phyloP scores from a whole-genome alignment of 2,888 invertebrate genomes.

The Nomada ferruginata region DNA sequence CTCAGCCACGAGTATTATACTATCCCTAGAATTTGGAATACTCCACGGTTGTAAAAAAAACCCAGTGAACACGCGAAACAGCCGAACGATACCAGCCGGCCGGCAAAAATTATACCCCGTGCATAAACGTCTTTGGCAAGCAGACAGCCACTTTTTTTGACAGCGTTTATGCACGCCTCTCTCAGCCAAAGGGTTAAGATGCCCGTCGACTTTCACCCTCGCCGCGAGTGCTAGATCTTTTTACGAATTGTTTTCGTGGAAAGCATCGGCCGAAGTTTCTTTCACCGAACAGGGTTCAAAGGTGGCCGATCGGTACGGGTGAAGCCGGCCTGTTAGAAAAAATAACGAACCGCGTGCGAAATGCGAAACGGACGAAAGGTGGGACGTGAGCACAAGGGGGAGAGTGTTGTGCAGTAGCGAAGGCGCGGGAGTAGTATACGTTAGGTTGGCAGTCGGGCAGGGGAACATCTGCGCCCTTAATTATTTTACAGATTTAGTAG shows the following conservation, averaged over 20 bases:
- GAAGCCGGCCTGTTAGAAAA: constrained; percentile 13
- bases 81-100: too few relatives aligned
- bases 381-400: neutral
- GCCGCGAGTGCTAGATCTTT: neutral
- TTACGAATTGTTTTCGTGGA: neutral
- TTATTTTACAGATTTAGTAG: constrained; percentile 84
- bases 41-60: too few relatives aligned
- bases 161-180: too few relatives aligned
- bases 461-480: constrained; percentile 83
- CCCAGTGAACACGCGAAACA: too few relatives aligned
- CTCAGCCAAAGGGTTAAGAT: too few relatives aligned
- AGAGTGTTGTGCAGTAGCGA: constrained; percentile 23
- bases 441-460: constrained; percentile 35
- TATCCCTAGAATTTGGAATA: too few relatives aligned
- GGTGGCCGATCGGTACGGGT: neutral
- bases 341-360: constrained; percentile 34
- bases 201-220: neutral
- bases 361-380: neutral
- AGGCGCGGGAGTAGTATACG: constrained; percentile 27
- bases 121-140: too few relatives aligned
- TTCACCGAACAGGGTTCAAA: neutral
- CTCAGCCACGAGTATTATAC: too few relatives aligned
- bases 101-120: too few relatives aligned
- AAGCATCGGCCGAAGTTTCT: neutral
- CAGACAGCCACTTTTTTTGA: too few relatives aligned